Conservation (phyloP, 2,888 invertebrate genomes). For the Hypsopygia costalis region DNA sequence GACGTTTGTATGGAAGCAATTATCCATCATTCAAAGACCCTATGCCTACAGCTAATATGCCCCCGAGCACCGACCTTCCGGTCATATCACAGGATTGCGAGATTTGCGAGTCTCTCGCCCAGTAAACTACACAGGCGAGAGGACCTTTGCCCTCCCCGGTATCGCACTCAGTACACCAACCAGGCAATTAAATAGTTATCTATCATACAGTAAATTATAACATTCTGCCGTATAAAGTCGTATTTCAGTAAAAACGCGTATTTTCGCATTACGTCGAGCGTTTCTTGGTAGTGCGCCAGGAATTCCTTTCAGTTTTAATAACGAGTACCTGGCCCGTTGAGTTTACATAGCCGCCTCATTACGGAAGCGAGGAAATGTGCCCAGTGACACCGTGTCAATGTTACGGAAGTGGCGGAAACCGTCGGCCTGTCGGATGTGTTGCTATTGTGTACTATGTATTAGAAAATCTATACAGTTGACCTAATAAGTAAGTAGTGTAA, state of each 20-base stretch:
- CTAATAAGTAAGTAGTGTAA: background rate
- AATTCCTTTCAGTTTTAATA: conserved; percentile 1
- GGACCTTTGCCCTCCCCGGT: too few relatives aligned
- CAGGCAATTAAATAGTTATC: background rate
- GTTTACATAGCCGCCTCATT: conserved; percentile 12
- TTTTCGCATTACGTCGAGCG: background rate
- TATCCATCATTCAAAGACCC: too few relatives aligned
- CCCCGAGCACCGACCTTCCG: too few relatives aligned
- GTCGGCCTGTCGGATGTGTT: conserved; percentile 1
- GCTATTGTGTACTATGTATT: background rate
- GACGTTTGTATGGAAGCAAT: too few relatives aligned
- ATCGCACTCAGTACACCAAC: too few relatives aligned
- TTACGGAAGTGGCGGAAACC: conserved; percentile 13
- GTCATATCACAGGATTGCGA: too few relatives aligned
- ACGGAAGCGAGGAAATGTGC: conserved; percentile 19
- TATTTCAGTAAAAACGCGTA: conserved; percentile 6
- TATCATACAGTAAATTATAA: background rate
- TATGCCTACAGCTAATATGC: too few relatives aligned
- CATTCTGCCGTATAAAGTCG: background rate
- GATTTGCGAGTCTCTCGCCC: too few relatives aligned
- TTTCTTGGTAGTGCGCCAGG: background rate
- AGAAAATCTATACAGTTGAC: background rate
- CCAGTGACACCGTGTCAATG: conserved; percentile 20
- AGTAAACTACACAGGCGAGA: too few relatives aligned
- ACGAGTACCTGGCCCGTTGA: background rate